Evolutionary conservation across 2,113 vertebrate genomes (phyloP).

Genomic region (Okapia johnstoni): DNA sequence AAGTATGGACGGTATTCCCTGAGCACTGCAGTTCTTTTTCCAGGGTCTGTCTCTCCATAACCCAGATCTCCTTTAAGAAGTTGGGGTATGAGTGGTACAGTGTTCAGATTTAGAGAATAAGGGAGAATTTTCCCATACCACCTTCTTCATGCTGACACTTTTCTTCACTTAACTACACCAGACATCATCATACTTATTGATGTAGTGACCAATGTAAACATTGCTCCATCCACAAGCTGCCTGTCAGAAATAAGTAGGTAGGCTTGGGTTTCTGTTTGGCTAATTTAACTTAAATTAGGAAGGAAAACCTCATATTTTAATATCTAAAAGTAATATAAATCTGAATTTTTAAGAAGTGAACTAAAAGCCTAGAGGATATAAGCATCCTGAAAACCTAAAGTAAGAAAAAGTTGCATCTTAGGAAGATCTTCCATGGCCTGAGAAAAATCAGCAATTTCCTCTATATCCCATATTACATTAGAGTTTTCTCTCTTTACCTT

Average conservation of each 20-base stretch:
- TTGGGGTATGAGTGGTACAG: no score
- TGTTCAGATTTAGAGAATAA: background rate
- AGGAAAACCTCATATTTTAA: background rate
- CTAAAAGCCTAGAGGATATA: background rate
- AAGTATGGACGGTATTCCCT: background rate
- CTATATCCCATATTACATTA: background rate
- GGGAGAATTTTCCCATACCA: background rate
- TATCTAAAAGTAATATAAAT: background rate
- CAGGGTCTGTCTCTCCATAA: background rate
- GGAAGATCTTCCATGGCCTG: background rate
- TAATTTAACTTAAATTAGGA: background rate
- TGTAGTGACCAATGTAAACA: background rate
- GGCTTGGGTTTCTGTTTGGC: background rate
- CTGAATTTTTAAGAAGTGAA: background rate
- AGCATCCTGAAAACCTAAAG: background rate
- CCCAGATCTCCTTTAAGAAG: background rate
- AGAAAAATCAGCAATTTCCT: background rate
- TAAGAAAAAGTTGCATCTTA: background rate
- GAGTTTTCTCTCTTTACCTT: background rate
- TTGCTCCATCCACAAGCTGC: background rate
- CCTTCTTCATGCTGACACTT: background rate
- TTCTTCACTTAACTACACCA: background rate
- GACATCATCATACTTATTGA: background rate
- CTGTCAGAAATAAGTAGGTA: background rate
- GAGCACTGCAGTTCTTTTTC: background rate